phyloP scores from a whole-genome alignment of 2,797 vertebrate species.

The Fundulus diaphanus region DNA sequence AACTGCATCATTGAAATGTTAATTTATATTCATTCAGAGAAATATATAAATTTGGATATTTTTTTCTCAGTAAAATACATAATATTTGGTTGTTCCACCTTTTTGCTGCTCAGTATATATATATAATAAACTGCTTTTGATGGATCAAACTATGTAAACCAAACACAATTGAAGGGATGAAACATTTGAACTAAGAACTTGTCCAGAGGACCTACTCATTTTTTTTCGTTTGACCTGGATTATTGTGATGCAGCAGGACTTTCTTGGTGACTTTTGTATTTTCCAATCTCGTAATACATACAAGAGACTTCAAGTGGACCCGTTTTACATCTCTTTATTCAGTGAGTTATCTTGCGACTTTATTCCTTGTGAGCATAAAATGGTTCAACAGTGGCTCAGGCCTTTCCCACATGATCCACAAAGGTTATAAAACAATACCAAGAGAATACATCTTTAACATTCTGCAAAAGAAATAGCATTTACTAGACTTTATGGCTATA shows the following conservation, averaged over 20 bases:
- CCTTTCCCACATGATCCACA: constrained; percentile 54
- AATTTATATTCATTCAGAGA: background rate
- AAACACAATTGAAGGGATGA: too few relatives aligned
- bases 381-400: constrained; percentile 47
- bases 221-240: too few relatives aligned
- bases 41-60: background rate
- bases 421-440: constrained; percentile 80
- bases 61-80: too few relatives aligned
- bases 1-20: background rate
- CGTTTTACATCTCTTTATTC: constrained; percentile 80
- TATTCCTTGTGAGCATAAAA: constrained; percentile 72
- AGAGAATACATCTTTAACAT: constrained; percentile 66
- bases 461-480: constrained; percentile 80
- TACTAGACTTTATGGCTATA: constrained; percentile 64
- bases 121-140: background rate
- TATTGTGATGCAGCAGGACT: too few relatives aligned
- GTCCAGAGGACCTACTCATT: too few relatives aligned
- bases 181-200: too few relatives aligned
- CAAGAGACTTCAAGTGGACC: constrained; percentile 16
- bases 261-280: background rate
- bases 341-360: constrained; percentile 67
- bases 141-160: background rate
- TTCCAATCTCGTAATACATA: background rate
- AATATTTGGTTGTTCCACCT: background rate
- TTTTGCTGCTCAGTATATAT: background rate